Percentiles rank a stretch among this genome's conserved stretches.
phyloP scores from a whole-genome alignment of 1,140 invertebrate species.

The Philotrypesis tridentata region DNA sequence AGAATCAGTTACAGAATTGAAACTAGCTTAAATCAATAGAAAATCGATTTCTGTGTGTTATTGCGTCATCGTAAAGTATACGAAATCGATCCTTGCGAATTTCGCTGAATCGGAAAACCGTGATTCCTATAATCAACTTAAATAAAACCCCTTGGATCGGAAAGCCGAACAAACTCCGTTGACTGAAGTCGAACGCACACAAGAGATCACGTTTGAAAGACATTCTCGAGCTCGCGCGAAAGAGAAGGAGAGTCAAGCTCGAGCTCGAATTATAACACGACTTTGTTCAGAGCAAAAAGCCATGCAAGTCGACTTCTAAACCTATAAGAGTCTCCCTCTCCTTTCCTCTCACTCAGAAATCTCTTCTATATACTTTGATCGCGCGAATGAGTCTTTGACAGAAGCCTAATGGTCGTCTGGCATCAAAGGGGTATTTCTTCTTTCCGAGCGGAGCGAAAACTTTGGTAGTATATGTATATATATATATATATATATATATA shows the following conservation, averaged over 20 bases:
- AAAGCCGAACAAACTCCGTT: background rate
- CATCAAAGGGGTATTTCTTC: background rate
- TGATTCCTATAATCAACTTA: background rate
- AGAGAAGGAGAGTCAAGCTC: background rate
- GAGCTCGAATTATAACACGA: background rate
- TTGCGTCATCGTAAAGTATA: too few species aligned
- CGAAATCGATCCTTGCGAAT: too few species aligned
- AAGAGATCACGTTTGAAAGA: slow-evolving; percentile 1
- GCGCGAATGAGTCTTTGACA: background rate
- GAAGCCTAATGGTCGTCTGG: background rate
- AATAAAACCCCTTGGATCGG: background rate
- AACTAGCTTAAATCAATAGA: too few species aligned
- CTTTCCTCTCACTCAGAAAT: background rate
- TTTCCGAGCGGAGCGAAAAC: background rate
- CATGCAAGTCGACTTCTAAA: background rate
- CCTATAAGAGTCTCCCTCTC: background rate
- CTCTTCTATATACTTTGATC: background rate
- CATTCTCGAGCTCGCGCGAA: background rate
- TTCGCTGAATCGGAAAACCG: too few species aligned
- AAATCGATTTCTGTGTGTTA: too few species aligned
- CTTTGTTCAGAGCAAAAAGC: background rate
- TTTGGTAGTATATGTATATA: background rate
- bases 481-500: too few species aligned
- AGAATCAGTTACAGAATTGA: too few species aligned
- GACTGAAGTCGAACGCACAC: background rate